These are phyloP conservation scores for Melipona quadrifasciata DNA, from an alignment of 1,140 invertebrate species.

Conservation along the genomic window DNA sequence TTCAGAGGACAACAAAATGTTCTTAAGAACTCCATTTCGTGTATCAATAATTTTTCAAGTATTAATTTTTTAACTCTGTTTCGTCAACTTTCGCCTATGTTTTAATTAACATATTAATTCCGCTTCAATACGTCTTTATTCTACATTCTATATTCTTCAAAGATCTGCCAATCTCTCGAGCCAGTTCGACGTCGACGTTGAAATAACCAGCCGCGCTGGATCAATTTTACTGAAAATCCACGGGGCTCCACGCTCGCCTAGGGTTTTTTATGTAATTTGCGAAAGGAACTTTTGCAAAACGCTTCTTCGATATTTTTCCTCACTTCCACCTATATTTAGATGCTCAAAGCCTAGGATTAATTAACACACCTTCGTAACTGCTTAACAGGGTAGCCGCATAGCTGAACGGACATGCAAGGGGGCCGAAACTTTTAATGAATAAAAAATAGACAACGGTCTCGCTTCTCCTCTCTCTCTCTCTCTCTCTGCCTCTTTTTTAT, in stretches of 20 bases:
- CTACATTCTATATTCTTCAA: too few relatives aligned
- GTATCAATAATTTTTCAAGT: neutral
- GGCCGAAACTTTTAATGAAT: conserved; percentile 49
- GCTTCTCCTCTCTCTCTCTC: neutral
- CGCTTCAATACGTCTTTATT: neutral
- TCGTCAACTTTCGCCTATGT: too few relatives aligned
- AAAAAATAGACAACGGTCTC: conserved; percentile 35
- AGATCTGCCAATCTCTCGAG: too few relatives aligned
- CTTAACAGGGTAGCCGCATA: conserved; percentile 35
- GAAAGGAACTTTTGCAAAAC: conserved; percentile 6
- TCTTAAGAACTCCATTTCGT: neutral
- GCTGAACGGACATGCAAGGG: conserved; percentile 42
- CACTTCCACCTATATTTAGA: conserved; percentile 33
- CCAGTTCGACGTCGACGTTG: neutral
- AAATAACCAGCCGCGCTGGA: neutral
- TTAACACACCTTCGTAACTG: conserved; percentile 48
- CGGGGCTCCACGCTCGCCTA: too few relatives aligned
- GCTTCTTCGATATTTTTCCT: conserved; percentile 29
- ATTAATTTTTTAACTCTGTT: too few relatives aligned
- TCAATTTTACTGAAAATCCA: neutral
- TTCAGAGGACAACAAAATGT: too few relatives aligned
- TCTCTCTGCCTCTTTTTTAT: too few relatives aligned
- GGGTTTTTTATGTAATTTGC: neutral
- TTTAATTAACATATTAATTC: too few relatives aligned
- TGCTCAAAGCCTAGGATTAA: conserved; percentile 42